phyloP scores from a whole-genome alignment of 2,113 vertebrate species.

The Columbina picui region DNA sequence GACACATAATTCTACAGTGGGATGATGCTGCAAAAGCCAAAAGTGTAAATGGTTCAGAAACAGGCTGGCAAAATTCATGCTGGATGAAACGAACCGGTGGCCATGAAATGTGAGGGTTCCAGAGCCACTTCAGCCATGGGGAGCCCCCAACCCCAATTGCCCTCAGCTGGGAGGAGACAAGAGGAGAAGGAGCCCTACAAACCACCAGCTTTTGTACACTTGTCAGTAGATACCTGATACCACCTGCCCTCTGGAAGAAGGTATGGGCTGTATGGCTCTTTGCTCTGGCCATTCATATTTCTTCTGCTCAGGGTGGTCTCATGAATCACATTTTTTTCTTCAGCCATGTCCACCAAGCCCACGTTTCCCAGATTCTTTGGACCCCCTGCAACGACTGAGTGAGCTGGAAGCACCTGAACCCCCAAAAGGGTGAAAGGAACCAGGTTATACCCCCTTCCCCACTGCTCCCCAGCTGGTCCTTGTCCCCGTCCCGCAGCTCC shows the following conservation, averaged over 20 bases:
- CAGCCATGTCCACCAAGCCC: background rate
- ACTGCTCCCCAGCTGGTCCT: background rate
- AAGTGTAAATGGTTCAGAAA: background rate
- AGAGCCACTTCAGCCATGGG: background rate
- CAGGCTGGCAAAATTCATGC: background rate
- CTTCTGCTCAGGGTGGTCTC: background rate
- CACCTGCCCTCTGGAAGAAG: background rate
- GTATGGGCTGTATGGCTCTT: background rate
- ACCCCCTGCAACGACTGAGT: background rate
- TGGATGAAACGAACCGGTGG: background rate
- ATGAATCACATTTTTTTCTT: no score
- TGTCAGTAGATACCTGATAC: background rate
- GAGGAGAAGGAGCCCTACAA: background rate
- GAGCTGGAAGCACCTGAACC: background rate
- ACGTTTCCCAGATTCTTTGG: background rate
- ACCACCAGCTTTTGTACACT: background rate
- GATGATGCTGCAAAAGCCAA: background rate
- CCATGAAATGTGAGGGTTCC: background rate
- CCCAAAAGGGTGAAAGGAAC: background rate
- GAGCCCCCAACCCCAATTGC: accelerated
- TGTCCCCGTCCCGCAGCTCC: background rate
- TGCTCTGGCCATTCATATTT: background rate
- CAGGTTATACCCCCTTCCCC: background rate
- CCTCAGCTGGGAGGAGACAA: background rate
- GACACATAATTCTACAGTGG: accelerated